Evolutionary conservation across 2,113 vertebrate species (phyloP), one percentile per base, ranked within the genome.

Genomic region (Cairina moschata): DNA sequence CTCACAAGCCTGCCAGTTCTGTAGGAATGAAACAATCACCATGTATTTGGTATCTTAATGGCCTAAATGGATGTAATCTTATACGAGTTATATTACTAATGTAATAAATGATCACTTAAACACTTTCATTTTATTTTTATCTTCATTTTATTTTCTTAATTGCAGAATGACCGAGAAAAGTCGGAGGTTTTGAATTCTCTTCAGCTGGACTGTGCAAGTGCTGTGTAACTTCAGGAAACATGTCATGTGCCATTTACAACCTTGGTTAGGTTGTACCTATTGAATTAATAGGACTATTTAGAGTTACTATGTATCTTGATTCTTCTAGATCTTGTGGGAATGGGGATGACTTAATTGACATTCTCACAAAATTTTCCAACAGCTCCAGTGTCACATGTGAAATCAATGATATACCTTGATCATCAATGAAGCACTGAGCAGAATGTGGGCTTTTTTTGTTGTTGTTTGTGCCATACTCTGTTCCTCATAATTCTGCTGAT

Each of bases 1-100:
- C 28, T 95, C 87, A 87, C 95, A 93, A 90, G 75, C 55, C 79
- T 88, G 60, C 20, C 65, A 65, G 38, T 83, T 86, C 63, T 88
- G 65, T 11, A 14, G 59, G 68, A 94, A 94, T 94, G 87, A 88
- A 90, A 91, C 54, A 87, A 89, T 59, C 50, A 82, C 72, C 63
- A 80, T 36, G 78, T 91, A 48, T 91, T 86, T 91, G 52, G 56
- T 81, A 86, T 91, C 56, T 58, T 89, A 78, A 68, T 74, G 82
- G 77, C 54, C 54, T 85, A 86, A 91, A 76, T 2, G 20, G 84
- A 58, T 71, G 26, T 18, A 84, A 3, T 68, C 67, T 86, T 62
- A 81, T 23, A 78, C 26, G 17, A 89, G 18, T 52, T 68, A 78
- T 13, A 72, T 54, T 72, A 72, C 26, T 72, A 54, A 54, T 52